These are phyloP conservation scores for Xiphydria camelus DNA, from an alignment of 2,888 invertebrate genomes.

Conservation along the genomic window DNA sequence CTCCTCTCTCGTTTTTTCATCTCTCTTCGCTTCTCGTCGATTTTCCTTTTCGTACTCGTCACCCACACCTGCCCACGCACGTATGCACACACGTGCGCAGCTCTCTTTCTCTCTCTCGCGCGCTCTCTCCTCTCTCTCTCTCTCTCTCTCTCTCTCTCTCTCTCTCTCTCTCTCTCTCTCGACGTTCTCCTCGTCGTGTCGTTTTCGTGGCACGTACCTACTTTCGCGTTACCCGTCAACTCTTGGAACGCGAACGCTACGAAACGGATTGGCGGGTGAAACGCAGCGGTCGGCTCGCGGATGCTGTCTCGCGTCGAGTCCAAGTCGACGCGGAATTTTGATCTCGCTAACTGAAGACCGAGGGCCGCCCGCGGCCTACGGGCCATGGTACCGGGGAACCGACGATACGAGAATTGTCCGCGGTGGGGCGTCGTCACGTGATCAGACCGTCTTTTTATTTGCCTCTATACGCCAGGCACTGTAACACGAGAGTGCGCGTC, in stretches of 20 bases:
- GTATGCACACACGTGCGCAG: neutral
- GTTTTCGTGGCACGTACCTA: neutral
- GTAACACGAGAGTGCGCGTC: no score
- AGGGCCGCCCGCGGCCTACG: no score
- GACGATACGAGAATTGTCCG: neutral
- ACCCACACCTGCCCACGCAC: no score
- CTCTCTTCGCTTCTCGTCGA: slow-evolving; percentile 5
- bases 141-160: neutral
- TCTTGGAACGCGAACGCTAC: no score
- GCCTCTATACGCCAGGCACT: no score
- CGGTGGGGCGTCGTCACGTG: slow-evolving; percentile 4
- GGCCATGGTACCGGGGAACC: no score
- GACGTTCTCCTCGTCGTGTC: neutral
- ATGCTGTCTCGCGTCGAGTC: slow-evolving; percentile 2
- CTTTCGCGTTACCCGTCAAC: no score
- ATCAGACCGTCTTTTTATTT: neutral
- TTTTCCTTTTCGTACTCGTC: no score
- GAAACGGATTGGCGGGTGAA: no score
- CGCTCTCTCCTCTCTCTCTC: neutral
- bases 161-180: neutral
- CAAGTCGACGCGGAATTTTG: slow-evolving; percentile 3
- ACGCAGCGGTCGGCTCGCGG: neutral
- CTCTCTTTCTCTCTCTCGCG: neutral
- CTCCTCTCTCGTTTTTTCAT: slow-evolving; percentile 6
- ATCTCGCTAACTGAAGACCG: neutral